Evolutionary conservation across 2,113 vertebrate species (phyloP).

Genomic region (Rhea pennata): DNA sequence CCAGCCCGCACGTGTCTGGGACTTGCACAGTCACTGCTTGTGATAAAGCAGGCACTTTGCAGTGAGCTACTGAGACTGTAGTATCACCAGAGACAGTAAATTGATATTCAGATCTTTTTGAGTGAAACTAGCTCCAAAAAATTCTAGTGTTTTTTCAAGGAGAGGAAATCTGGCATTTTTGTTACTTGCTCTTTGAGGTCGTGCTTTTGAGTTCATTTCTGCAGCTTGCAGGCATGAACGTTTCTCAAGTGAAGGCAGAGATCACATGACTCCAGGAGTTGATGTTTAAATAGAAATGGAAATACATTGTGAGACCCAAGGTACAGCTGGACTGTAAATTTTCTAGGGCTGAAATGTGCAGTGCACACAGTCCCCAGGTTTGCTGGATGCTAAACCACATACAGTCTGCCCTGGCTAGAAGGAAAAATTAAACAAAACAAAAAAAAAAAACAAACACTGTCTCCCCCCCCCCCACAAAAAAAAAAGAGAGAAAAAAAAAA

Average conservation of each 20-base stretch:
- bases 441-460: neutral
- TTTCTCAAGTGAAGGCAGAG: neutral
- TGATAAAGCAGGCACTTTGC: neutral
- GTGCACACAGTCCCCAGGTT: neutral
- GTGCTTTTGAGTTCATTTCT: neutral
- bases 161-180: neutral
- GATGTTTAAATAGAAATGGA: neutral
- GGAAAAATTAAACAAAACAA: neutral
- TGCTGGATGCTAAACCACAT: neutral
- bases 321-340: neutral
- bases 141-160: rapidly evolving
- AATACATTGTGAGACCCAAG: rapidly evolving
- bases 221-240: neutral
- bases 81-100: neutral
- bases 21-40: neutral
- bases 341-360: neutral
- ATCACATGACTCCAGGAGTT: neutral
- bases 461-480: no score
- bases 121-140: neutral
- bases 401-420: neutral
- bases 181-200: neutral
- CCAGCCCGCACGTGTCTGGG: neutral
- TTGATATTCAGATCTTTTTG: neutral
- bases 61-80: neutral
- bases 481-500: neutral